Base-by-base conservation (phyloP, 2,888 invertebrate species). In the Candidula unifasciata region DNA sequence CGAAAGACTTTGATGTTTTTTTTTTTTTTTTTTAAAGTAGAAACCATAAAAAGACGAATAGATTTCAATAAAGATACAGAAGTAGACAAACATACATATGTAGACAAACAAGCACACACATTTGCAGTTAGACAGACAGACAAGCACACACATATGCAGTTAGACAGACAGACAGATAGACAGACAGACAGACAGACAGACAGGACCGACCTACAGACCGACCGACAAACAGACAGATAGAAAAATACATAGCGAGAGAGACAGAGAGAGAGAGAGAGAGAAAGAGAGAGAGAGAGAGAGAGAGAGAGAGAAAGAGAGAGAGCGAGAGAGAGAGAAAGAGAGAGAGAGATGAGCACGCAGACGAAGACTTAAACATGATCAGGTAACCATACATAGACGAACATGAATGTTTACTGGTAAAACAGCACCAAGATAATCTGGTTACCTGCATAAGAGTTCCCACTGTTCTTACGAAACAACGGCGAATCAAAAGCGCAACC, bases 401-500 rank as follows among this genome's bases (percentile, higher is more conserved):
- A 6, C 64, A 64, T 64, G 21, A 64, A 64, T 21, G n/a, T 64
- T n/a, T 68, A 68, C 68, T 5, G 18, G n/a, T 60, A 60, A 60
- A 16, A 6, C 60, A 60, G n/a, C n/a, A n/a, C 13, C 10, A 60
- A n/a, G 18, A 60, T 16, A 6, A 24, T 27, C 54, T 8, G 18
- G 6, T 80, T 83, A 83, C 82, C 82, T 83, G 66, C 54, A 24
- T 76, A 73, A 16, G 37, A 44, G 27, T 27, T 35, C 16, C 44
- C 82, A 68, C 82, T 68, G 44, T 83, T 68, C 37, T 64, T 52
- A 37, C 79, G 78, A 73, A 83, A 83, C 60, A 83, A 64, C 3
- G 83, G 83, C 3, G 83, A 83, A 64, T 83, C 83, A 44, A 79
- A 83, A 0, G 78, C 83, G 30, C 64, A 66, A 37, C 64, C 82